Evolutionary conservation across 2,113 vertebrate genomes (phyloP), one percentile per base, ranked within the genome.

Genomic region (Galbula dea): DNA sequence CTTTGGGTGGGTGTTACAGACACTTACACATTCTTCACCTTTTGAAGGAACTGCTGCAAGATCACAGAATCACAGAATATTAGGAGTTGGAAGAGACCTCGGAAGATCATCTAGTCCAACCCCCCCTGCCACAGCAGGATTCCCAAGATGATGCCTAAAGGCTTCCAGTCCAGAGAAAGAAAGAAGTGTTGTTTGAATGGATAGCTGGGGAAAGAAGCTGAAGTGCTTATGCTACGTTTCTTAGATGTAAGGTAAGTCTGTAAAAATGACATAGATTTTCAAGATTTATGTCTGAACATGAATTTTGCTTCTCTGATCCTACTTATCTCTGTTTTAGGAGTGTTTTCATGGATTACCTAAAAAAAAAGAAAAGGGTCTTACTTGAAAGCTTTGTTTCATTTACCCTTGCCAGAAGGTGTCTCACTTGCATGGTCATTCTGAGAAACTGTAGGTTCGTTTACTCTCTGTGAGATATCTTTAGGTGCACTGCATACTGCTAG

Each of bases 321-420:
- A 39, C 51, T 73, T 6, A 10, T 45, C 13, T 83, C 39, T 59
- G 22, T 59, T 3, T 52, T 77, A 2, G 22, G 24, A 58, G 13
- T 37, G 9, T 89, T 94, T 89, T 71, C 12, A 37, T 12, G 20
- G 7, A 54, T 80, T 92, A 87, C 37, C 45, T 72, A 30, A 30
- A 54, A 54, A 54, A 51, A 9, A 17, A 26, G 69, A 48, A 45
- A 24, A 8, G 3, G 2, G 7, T 58, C 7, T 52, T 49, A 62
- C 39, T 69, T 77, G 10, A n/a, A 92, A 89, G 29, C 24, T 71
- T 10, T 72, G 84, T 94, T 94, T 74, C 78, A 23, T 89, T 94
- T 93, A 88, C 95, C 94, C 95, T 95, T 93, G 83, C 95, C 95
- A 96, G 96, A 96, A 96, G 95, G 93, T 94, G 93, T 94, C 94